These are phyloP conservation scores for Drosophila formosana DNA, from an alignment of 2,888 invertebrate genomes.

Conservation along the genomic window DNA sequence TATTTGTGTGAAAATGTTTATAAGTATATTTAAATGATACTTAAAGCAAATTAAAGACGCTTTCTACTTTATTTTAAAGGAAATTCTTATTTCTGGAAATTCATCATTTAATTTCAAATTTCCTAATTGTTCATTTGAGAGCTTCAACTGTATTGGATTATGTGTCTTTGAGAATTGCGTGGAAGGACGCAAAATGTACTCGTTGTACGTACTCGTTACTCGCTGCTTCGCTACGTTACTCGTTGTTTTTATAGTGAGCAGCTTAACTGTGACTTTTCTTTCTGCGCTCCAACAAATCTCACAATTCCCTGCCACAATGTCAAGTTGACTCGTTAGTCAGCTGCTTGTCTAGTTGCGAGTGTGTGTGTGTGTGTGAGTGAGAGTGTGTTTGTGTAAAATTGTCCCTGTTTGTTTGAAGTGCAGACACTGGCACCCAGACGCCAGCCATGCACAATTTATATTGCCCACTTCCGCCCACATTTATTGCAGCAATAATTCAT, in stretches of 20 bases:
- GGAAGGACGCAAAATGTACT: conserved; percentile 3
- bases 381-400: conserved; percentile 33
- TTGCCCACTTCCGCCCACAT: conserved; percentile 59
- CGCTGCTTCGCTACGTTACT: neutral
- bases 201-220: neutral
- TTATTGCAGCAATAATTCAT: conserved; percentile 82
- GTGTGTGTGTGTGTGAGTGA: conserved; percentile 8
- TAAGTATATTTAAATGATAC: too few species aligned
- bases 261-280: conserved; percentile 26
- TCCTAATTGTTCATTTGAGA: too few species aligned
- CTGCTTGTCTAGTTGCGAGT: conserved; percentile 9
- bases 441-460: conserved; percentile 67
- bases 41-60: too few species aligned
- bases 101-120: too few species aligned
- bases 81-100: too few species aligned
- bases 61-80: too few species aligned
- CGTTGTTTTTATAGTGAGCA: neutral
- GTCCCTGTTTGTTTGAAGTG: conserved; percentile 50
- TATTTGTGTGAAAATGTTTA: too few species aligned
- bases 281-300: neutral
- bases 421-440: conserved; percentile 32
- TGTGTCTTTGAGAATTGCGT: conserved; percentile 16
- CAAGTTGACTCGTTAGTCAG: conserved; percentile 15
- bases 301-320: neutral
- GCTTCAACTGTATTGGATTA: too few species aligned